Evolutionary conservation across 2,113 vertebrate genomes (phyloP).

Genomic region (Megaptera novaeangliae): DNA sequence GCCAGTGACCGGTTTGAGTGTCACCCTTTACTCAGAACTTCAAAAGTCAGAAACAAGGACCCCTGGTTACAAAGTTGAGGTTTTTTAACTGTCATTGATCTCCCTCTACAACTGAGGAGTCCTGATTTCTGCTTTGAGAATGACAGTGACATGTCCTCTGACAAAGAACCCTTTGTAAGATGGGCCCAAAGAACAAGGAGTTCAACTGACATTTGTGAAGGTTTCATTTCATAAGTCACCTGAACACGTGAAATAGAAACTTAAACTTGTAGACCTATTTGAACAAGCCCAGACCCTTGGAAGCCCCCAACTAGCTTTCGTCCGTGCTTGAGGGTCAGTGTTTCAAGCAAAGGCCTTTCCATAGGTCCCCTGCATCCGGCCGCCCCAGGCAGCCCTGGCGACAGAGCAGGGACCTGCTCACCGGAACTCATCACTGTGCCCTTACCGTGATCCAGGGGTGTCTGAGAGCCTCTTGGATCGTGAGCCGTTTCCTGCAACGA

Average conservation of each 20-base stretch:
- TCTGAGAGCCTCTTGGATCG: conserved; percentile 90
- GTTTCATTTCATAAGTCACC: not conserved
- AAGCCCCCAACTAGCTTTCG: not conserved
- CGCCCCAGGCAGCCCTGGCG: not conserved
- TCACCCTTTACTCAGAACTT: not conserved
- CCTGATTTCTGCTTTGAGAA: not conserved
- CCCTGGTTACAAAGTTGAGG: not conserved
- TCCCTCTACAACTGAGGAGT: not conserved
- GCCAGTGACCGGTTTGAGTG: not conserved
- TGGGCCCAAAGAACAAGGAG: not conserved
- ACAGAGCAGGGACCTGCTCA: not conserved
- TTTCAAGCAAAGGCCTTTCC: not conserved
- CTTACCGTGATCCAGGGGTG: conserved; percentile 98
- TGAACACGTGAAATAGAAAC: not conserved
- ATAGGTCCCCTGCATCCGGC: not conserved
- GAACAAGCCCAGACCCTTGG: not conserved
- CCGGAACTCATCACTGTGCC: not conserved
- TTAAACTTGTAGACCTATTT: not conserved
- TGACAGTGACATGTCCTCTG: not conserved
- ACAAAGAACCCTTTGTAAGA: not conserved
- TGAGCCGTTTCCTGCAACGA: conserved; percentile 90
- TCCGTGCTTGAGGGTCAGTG: not conserved
- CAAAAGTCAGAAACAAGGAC: not conserved
- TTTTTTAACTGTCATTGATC: not conserved
- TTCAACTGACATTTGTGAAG: not conserved